These are phyloP conservation scores for Uropetala carovei DNA, from an alignment of 2,888 invertebrate genomes.

Conservation along the genomic window DNA sequence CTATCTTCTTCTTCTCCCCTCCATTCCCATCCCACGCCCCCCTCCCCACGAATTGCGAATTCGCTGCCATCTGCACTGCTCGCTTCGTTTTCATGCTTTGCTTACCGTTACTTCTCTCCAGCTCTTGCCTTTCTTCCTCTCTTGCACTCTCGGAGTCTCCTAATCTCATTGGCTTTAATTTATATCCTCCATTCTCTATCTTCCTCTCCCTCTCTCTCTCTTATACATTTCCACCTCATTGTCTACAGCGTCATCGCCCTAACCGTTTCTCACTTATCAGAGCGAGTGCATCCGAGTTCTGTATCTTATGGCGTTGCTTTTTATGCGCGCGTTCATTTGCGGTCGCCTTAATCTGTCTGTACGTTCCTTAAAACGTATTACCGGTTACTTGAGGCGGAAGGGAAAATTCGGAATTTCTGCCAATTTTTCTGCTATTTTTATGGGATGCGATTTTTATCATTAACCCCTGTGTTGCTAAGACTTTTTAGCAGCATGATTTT, in stretches of 20 bases:
- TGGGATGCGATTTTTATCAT: no score
- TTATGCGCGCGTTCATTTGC: neutral
- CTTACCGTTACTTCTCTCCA: neutral
- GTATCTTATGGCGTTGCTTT: neutral
- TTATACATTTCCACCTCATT: slow-evolving; percentile 8
- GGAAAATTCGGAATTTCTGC: no score
- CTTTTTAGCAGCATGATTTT: no score
- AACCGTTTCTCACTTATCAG: neutral
- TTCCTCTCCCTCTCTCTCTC: neutral
- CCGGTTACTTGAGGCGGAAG: no score
- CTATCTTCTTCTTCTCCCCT: neutral
- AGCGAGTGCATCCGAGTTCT: neutral
- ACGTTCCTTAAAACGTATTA: no score
- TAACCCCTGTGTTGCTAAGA: no score
- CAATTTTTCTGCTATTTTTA: no score
- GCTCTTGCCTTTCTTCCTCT: neutral
- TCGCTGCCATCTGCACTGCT: slow-evolving; percentile 52
- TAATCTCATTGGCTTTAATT: neutral
- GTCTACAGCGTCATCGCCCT: neutral
- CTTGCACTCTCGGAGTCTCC: neutral
- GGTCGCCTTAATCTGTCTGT: neutral
- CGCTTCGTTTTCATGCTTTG: slow-evolving; percentile 51
- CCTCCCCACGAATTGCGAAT: neutral
- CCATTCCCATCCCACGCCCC: neutral
- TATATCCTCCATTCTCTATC: slow-evolving; percentile 1